Conservation (phyloP, 2,797 vertebrate genomes). For the Peromyscus nudipes region DNA sequence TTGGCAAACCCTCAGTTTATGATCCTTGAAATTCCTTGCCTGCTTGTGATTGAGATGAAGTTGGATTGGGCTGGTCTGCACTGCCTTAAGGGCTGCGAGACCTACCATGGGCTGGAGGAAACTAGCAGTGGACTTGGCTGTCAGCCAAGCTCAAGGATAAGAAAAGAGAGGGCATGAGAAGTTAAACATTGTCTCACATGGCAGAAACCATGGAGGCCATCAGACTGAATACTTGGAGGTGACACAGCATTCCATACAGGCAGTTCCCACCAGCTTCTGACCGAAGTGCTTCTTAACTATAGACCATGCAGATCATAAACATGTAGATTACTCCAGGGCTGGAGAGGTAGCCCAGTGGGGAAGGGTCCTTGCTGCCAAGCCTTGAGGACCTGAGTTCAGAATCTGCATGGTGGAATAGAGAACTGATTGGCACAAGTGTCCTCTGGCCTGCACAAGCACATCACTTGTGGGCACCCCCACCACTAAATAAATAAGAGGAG, state of each 20-base stretch:
- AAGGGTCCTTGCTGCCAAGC: background rate
- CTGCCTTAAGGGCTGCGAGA: background rate
- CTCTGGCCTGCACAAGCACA: background rate
- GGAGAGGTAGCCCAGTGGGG: background rate
- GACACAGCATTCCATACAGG: background rate
- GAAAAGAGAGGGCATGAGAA: slow-evolving; percentile 22
- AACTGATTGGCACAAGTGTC: background rate
- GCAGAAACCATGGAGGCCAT: background rate
- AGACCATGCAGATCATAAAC: background rate
- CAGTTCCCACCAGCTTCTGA: slow-evolving; percentile 3
- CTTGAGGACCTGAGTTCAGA: background rate
- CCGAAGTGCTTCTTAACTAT: background rate
- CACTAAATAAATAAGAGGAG: background rate
- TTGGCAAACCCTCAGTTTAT: slow-evolving; percentile 56
- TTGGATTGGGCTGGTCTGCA: slow-evolving; percentile 62
- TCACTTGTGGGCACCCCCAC: too few relatives aligned
- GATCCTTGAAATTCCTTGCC: slow-evolving; percentile 53
- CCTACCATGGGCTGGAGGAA: background rate
- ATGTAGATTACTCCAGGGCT: background rate
- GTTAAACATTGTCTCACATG: background rate
- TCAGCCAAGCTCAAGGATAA: background rate
- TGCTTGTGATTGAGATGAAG: slow-evolving; percentile 28
- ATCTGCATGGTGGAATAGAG: background rate
- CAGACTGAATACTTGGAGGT: background rate
- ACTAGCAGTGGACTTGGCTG: background rate